These are phyloP conservation scores for Lordiphosa mommai DNA, from an alignment of 1,140 invertebrate species.

Conservation along the genomic window DNA sequence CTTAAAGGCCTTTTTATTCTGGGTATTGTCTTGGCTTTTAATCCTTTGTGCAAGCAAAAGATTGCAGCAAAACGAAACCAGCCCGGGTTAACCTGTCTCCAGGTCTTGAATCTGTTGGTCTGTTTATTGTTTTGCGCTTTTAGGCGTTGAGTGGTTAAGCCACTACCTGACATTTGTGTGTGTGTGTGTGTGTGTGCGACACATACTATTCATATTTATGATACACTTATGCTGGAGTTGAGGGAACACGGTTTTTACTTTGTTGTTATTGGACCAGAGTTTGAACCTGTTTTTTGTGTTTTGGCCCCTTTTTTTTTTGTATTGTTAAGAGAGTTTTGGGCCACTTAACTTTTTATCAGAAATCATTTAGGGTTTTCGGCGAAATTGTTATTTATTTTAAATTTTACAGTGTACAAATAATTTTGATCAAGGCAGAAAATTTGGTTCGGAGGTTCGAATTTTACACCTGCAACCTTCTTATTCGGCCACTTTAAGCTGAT, in stretches of 20 bases:
- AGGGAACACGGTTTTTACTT: too few species aligned
- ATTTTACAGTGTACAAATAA: too few species aligned
- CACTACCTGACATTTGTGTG: constrained; percentile 54
- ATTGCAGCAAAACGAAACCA: background rate
- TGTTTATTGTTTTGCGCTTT: constrained; percentile 59
- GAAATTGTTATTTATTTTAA: constrained; percentile 31
- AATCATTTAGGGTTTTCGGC: constrained; percentile 61
- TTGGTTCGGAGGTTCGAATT: too few species aligned
- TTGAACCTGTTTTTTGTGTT: constrained; percentile 63
- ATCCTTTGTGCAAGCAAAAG: constrained; percentile 36
- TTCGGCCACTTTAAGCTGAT: too few species aligned
- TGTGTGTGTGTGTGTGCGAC: constrained; percentile 29
- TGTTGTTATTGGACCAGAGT: background rate
- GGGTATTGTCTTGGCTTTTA: constrained; percentile 20
- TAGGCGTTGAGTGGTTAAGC: constrained; percentile 33
- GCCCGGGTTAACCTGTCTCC: constrained; percentile 47
- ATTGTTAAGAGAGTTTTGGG: constrained; percentile 31
- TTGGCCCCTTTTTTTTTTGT: constrained; percentile 17
- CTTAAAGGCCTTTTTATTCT: constrained; percentile 9
- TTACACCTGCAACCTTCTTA: too few species aligned
- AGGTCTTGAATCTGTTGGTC: constrained; percentile 18
- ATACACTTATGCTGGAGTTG: constrained; percentile 43
- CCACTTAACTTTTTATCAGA: constrained; percentile 73
- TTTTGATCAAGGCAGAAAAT: too few species aligned
- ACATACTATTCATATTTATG: constrained; percentile 66